These are phyloP conservation scores for Rhinogobius similis DNA, from an alignment of 2,113 vertebrate genomes.

Conservation along the genomic window DNA sequence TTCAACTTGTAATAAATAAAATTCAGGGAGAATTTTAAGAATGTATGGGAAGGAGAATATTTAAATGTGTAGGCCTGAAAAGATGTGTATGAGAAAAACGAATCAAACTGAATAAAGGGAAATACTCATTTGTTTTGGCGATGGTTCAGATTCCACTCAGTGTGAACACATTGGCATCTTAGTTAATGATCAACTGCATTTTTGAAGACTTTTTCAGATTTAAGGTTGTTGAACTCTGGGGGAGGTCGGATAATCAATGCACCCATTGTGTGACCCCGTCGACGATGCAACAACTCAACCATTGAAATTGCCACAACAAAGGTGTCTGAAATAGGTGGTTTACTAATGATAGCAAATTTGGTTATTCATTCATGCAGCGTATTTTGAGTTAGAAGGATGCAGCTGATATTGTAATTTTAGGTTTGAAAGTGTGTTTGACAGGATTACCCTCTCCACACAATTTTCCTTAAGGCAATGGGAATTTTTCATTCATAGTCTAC, in stretches of 20 bases:
- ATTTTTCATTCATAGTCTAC: neutral
- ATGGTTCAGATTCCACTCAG: conserved; percentile 55
- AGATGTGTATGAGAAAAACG: conserved; percentile 8
- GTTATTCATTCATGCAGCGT: neutral
- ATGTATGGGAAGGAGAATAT: conserved; percentile 31
- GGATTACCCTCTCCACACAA: neutral
- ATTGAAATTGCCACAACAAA: conserved; percentile 31
- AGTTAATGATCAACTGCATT: conserved; percentile 66
- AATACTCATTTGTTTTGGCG: conserved; percentile 23
- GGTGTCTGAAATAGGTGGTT: neutral
- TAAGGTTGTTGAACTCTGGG: conserved; percentile 30
- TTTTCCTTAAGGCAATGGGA: neutral
- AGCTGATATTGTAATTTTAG: neutral
- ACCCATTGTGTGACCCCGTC: conserved; percentile 59
- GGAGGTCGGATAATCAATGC: conserved; percentile 58
- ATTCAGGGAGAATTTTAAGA: too few relatives aligned
- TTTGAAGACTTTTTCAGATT: conserved; percentile 36
- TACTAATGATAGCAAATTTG: conserved; percentile 8
- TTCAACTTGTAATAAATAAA: neutral
- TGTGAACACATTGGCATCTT: conserved; percentile 44
- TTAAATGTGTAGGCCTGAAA: conserved; percentile 4
- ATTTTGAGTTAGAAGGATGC: conserved; percentile 11
- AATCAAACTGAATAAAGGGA: conserved; percentile 18
- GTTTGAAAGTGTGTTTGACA: neutral
- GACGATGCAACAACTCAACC: conserved; percentile 23